These are phyloP conservation scores for Ornithorhynchus anatinus DNA, from an alignment of 2,113 vertebrate species.

Conservation along the genomic window DNA sequence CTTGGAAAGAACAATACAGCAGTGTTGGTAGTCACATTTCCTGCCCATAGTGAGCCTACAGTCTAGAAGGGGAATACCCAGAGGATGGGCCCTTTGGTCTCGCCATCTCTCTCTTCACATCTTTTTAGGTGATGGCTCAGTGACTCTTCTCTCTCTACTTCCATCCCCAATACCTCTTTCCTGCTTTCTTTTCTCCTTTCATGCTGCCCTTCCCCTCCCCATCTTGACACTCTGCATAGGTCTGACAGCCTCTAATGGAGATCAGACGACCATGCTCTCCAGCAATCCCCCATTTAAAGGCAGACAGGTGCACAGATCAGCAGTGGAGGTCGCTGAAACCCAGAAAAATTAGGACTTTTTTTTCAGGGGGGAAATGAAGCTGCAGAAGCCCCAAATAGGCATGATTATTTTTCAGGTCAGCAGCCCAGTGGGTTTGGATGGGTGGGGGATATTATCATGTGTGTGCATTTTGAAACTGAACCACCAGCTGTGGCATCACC, in stretches of 20 bases:
- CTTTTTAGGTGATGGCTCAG: too few relatives aligned
- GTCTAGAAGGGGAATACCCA: too few relatives aligned
- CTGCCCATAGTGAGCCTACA: too few relatives aligned
- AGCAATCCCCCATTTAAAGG: neutral
- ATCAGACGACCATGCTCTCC: neutral
- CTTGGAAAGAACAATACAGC: too few relatives aligned
- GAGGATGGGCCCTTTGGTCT: too few relatives aligned
- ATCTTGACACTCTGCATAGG: neutral
- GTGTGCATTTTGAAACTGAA: slow-evolving; percentile 22
- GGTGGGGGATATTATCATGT: too few relatives aligned
- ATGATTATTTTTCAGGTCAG: slow-evolving; percentile 4
- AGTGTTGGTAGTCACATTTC: too few relatives aligned
- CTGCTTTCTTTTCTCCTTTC: neutral
- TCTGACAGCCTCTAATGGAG: neutral
- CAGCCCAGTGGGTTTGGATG: slow-evolving; percentile 28
- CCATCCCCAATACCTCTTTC: neutral
- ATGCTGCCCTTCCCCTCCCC: neutral
- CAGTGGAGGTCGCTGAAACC: slow-evolving; percentile 30
- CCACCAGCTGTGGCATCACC: slow-evolving; percentile 29
- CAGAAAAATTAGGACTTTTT: slow-evolving; percentile 42
- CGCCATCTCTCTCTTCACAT: too few relatives aligned
- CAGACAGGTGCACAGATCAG: neutral
- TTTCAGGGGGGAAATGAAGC: slow-evolving; percentile 23
- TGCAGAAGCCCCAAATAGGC: slow-evolving; percentile 12
- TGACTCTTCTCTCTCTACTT: neutral